Evolutionary conservation across 2,888 invertebrate genomes (phyloP).

Genomic region (Drosophila buzzatii): DNA sequence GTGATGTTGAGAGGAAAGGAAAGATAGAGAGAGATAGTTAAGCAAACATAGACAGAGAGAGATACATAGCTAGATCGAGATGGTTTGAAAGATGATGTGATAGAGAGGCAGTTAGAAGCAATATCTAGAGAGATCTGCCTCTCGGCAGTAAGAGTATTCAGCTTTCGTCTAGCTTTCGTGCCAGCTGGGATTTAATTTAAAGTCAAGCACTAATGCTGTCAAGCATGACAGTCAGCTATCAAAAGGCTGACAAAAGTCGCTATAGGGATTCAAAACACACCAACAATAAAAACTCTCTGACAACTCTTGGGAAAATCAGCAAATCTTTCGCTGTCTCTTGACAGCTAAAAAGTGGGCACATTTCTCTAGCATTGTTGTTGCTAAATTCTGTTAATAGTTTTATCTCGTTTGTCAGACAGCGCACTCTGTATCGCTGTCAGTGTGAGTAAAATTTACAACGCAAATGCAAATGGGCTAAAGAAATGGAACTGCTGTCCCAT

Average conservation of each 20-base stretch:
- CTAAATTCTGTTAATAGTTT: slow-evolving; percentile 83
- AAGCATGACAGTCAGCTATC: slow-evolving; percentile 72
- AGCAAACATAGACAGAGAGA: neutral
- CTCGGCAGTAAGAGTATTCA: slow-evolving; percentile 34
- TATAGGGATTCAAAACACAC: slow-evolving; percentile 46
- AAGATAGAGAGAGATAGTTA: neutral
- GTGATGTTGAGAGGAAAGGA: no score
- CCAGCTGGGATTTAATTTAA: slow-evolving; percentile 56
- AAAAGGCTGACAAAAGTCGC: slow-evolving; percentile 71
- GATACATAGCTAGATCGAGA: neutral
- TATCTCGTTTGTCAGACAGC: slow-evolving; percentile 55
- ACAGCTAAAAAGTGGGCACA: slow-evolving; percentile 80
- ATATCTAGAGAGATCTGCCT: no score
- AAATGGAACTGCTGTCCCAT: slow-evolving; percentile 77
- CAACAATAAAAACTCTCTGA: slow-evolving; percentile 47
- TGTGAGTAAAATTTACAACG: slow-evolving; percentile 60
- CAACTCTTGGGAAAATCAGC: slow-evolving; percentile 73
- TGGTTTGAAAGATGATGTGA: neutral
- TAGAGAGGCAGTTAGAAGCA: neutral
- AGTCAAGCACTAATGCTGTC: slow-evolving; percentile 64
- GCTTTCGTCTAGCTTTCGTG: slow-evolving; percentile 10
- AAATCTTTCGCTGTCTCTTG: slow-evolving; percentile 51
- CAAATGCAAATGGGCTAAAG: slow-evolving; percentile 67
- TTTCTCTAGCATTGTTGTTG: slow-evolving; percentile 76
- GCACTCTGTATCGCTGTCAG: neutral